Evolutionary conservation across 2,113 vertebrate genomes (phyloP).

Genomic region (Corapipo altera): DNA sequence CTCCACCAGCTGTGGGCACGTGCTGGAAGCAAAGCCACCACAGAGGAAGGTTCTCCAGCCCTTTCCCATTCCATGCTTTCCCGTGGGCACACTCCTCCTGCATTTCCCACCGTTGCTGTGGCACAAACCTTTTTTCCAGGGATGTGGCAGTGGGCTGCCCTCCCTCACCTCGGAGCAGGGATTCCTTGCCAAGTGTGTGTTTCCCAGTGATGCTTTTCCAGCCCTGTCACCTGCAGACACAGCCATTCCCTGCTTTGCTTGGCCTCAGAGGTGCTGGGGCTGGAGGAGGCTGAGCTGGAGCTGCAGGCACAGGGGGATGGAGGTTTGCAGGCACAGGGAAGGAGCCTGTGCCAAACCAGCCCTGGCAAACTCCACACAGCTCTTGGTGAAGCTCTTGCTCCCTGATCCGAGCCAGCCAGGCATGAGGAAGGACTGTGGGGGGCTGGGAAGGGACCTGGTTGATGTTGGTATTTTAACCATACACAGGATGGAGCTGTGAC

Average conservation of each 20-base stretch:
- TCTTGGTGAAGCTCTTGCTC: not conserved
- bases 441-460: not conserved
- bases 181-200: constrained; percentile 38
- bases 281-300: not conserved
- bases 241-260: constrained; percentile 36
- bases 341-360: not conserved
- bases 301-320: not conserved
- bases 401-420: not conserved
- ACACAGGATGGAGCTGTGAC: not conserved
- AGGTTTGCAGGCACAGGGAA: not conserved
- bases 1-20: fast-evolving
- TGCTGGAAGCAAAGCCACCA: fast-evolving
- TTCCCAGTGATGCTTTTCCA: constrained; percentile 39
- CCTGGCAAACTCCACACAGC: not conserved
- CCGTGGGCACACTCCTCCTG: not conserved
- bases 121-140: constrained; percentile 38
- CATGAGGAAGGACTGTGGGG: not conserved
- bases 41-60: not conserved
- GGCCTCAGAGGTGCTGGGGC: constrained; percentile 19
- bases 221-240: constrained; percentile 64
- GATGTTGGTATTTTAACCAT: not conserved
- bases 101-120: not conserved
- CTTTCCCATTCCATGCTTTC: not conserved
- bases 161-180: not conserved
- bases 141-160: constrained; percentile 36